Evolutionary conservation across 2,888 invertebrate species (phyloP), one percentile per base, ranked within the genome.

Genomic region (Stegophylla sp.): DNA sequence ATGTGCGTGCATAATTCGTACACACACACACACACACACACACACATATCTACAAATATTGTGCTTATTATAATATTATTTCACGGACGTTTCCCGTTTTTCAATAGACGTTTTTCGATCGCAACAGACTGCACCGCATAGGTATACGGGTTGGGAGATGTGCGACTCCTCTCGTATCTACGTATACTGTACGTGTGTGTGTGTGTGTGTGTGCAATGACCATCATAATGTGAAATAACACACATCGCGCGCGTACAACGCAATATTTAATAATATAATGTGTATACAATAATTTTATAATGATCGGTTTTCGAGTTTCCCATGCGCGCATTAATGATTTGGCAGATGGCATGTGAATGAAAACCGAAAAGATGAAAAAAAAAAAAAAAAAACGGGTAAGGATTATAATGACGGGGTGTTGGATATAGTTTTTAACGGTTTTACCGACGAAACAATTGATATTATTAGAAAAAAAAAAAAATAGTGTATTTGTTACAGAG

Each of bases 291-390:
- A 69, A 79, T 79, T 69, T 71, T 79, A 41, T 79, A 71, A 79
- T 71, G 79, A 69, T 79, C 79, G 79, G 79, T 79, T 59, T 79
- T 79, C 79, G 79, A 71, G 69, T 79, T 79, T 79, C 79, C 71
- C 79, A 79, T 79, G 79, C 79, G 79, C 79, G 79, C 79, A 61
- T 79, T 79, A 71, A 79, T 63, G 61, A 71, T 79, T 79, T 79
- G 79, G 79, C 79, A 79, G 79, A 79, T 79, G 79, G 79, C 71
- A 41, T 79, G 69, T 79, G 79, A 79, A 79, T 79, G 79, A 79
- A 79, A 63, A 63, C 61, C 59, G 48, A 76, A 66, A 43, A 20
- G n/a, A n/a, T 43, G 28, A 41, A 72, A 59, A 61, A 61, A 26
- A 59, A n/a, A 17, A 53, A 15, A 59, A 20, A 28, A 45, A 43